Percentiles rank a stretch among this genome's conserved stretches.
These are phyloP conservation scores for Triplophysa tibetana DNA, from an alignment of 2,113 vertebrate genomes.

Conservation along the genomic window DNA sequence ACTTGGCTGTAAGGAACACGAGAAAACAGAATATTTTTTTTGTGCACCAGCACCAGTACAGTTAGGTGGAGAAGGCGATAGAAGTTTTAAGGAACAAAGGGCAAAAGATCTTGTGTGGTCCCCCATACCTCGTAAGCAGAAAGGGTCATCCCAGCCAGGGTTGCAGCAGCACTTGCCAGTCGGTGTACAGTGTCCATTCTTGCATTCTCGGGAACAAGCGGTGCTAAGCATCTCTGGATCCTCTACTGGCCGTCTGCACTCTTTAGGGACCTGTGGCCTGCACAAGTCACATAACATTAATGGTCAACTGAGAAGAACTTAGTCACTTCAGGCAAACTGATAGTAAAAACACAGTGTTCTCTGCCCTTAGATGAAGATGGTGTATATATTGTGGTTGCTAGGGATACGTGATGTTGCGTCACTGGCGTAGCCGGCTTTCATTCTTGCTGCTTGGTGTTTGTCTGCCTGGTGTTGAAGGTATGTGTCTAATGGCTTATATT, in stretches of 20 bases:
- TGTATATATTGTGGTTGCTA: too few relatives aligned
- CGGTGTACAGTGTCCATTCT: slow-evolving; percentile 93
- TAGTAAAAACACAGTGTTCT: too few relatives aligned
- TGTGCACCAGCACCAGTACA: not conserved
- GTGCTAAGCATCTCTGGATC: slow-evolving; percentile 86
- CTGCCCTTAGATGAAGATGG: too few relatives aligned
- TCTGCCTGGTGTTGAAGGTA: too few relatives aligned
- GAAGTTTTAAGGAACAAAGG: not conserved
- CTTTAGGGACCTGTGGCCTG: slow-evolving; percentile 90
- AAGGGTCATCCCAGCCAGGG: slow-evolving; percentile 92
- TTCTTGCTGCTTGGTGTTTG: too few relatives aligned
- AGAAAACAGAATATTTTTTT: not conserved
- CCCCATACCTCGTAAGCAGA: slow-evolving; percentile 90
- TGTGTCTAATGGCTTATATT: too few relatives aligned
- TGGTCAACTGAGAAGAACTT: not conserved
- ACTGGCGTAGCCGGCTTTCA: too few relatives aligned
- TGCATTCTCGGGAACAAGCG: slow-evolving; percentile 90
- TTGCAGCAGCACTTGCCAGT: slow-evolving; percentile 93
- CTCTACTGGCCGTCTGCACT: slow-evolving; percentile 84
- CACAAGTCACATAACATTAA: slow-evolving; percentile 31
- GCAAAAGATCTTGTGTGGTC: not conserved
- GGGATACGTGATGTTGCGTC: too few relatives aligned
- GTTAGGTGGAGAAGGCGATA: not conserved
- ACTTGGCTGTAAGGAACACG: slow-evolving; percentile 81
- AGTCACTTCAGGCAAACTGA: too few relatives aligned